Conservation (phyloP, 1,140 invertebrate species). For the Ceratosolen fusciceps region DNA sequence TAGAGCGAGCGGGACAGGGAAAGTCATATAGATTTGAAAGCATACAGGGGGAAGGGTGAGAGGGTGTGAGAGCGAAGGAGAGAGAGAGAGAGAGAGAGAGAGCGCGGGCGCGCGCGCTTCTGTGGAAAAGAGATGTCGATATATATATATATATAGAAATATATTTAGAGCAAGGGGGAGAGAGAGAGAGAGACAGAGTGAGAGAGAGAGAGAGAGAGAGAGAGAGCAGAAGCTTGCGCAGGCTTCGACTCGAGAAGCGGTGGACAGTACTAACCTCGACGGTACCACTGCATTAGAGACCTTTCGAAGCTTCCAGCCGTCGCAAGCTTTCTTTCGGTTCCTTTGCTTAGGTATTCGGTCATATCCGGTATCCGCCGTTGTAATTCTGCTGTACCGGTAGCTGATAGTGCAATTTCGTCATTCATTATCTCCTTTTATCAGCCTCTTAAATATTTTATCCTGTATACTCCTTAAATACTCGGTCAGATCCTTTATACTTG, state of each 20-base stretch:
- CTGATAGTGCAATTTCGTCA: not conserved
- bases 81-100: not conserved
- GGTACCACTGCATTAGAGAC: conserved; percentile 43
- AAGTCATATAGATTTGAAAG: too few relatives aligned
- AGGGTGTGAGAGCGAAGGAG: conserved; percentile 38
- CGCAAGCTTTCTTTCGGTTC: not conserved
- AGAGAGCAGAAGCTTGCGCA: conserved; percentile 62
- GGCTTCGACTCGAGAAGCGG: conserved; percentile 64
- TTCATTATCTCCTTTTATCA: too few relatives aligned
- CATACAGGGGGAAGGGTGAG: conserved; percentile 30
- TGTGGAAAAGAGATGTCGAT: conserved; percentile 41
- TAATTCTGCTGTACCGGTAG: not conserved
- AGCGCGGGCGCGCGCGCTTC: too few relatives aligned
- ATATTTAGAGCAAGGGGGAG: too few relatives aligned
- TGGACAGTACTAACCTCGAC: conserved; percentile 50
- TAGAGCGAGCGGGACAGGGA: conserved; percentile 30
- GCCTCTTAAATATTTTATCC: too few relatives aligned
- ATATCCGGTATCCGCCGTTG: not conserved
- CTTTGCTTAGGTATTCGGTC: too few relatives aligned
- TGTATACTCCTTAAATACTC: too few relatives aligned
- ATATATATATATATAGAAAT: conserved; percentile 46
- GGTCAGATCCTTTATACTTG: too few relatives aligned
- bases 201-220: conserved; percentile 41
- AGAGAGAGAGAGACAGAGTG: not conserved
- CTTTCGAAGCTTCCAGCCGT: conserved; percentile 53